Conservation (phyloP, 2,888 invertebrate genomes). For the Anorthoa munda region DNA sequence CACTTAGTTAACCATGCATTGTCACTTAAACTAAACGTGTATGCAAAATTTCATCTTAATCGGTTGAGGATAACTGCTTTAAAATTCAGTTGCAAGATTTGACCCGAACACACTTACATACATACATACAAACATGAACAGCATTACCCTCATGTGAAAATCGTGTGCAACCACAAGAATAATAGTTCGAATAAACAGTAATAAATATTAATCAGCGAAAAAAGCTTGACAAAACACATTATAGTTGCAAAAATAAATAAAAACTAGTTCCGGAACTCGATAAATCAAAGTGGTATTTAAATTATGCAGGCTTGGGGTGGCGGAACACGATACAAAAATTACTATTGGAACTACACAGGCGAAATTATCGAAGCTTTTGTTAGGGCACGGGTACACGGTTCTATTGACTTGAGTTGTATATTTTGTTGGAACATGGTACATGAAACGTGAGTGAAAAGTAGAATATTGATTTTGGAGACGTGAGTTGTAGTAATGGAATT, state of each 20-base stretch:
- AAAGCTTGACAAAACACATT: slow-evolving; percentile 58
- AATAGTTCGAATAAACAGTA: slow-evolving; percentile 45
- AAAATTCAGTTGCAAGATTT: no score
- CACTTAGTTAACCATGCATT: no score
- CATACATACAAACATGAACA: no score
- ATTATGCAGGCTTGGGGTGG: slow-evolving; percentile 74
- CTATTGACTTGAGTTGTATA: background rate
- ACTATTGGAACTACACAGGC: slow-evolving; percentile 65
- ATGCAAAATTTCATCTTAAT: no score
- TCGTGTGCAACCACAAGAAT: slow-evolving; percentile 45
- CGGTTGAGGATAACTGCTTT: no score
- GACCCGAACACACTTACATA: no score
- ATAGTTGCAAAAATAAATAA: slow-evolving; percentile 51
- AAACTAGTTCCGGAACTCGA: slow-evolving; percentile 57
- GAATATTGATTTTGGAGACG: background rate
- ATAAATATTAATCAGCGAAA: slow-evolving; percentile 57
- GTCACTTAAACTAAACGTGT: no score
- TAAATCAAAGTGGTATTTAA: slow-evolving; percentile 80
- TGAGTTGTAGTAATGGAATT: background rate
- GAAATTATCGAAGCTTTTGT: slow-evolving; percentile 46
- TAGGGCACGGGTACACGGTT: slow-evolving; percentile 14
- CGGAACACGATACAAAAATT: slow-evolving; percentile 72
- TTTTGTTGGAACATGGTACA: background rate
- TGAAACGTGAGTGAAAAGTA: background rate
- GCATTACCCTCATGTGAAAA: slow-evolving; percentile 33